Base-by-base conservation (phyloP, 2,888 invertebrate genomes). In the Sericinus montela region DNA sequence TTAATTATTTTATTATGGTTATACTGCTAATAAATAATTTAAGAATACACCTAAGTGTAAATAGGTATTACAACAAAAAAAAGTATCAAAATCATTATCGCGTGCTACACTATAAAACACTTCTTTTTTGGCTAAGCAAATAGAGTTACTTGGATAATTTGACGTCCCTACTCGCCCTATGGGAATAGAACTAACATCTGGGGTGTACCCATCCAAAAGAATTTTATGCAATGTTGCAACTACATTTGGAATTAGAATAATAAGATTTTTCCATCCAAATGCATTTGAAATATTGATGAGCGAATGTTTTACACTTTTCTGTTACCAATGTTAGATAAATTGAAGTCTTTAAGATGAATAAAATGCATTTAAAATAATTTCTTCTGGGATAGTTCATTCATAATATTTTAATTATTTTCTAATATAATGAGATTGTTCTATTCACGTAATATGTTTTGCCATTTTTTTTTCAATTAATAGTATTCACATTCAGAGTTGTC, bases 121-220 rank as follows among this genome's bases (percentile, higher is more conserved):
- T 62, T 65, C 67, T 72, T 76, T 49, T 78, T 75, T 58, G 66
- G 64, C 67, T 74, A 73, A 74, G 75, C 76, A 77, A 80, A 80
- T 77, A 73, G 71, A 77, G 75, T 81, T 80, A 78, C 77, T 76
- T 77, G 77, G 80, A 80, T 79, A 78, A 80, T 80, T 78, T 74
- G 76, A 75, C 65, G 60, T 62, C 56, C 56, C 50, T 32, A 45
- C 59, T 53, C 53, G 58, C 71, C 80, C 66, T 71, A 52, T 34
- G 80, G 75, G 81, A 75, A 56, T 58, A 35, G 63, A 74, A 72
- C 72, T 60, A 67, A 67, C 70, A 73, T 70, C 69, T 74, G 69
- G 72, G 69, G 70, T 65, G 61, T 60, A 65, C 60, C 63, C 63
- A 59, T 58, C 57, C 61, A 59, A 64, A 65, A 50, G 47, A 63